These are phyloP conservation scores for crab-eating macaque (Macaca fascicularis) DNA, from an alignment of 2,113 vertebrate genomes.

Conservation along the genomic window DNA sequence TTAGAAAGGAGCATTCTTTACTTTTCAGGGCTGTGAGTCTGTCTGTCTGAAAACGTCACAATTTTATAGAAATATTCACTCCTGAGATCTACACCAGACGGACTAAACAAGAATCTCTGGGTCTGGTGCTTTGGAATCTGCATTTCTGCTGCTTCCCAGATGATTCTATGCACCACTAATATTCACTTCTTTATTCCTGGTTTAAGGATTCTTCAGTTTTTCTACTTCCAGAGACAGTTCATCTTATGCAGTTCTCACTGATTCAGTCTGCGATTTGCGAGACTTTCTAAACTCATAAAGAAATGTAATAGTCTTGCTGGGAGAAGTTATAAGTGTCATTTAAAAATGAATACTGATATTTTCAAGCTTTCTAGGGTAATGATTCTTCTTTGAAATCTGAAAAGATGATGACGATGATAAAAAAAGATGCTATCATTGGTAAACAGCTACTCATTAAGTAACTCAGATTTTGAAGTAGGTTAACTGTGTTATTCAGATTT, in stretches of 20 bases:
- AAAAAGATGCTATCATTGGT: neutral
- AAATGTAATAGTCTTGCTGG: neutral
- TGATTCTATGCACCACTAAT: too few species aligned
- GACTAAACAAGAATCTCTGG: neutral
- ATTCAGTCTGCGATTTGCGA: neutral
- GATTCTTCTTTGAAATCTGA: conserved; percentile 1
- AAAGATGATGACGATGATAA: neutral
- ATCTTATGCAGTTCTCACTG: neutral
- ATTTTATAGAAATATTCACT: neutral
- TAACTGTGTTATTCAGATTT: neutral
- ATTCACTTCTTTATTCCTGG: neutral
- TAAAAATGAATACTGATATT: conserved; percentile 46
- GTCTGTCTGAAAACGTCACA: neutral
- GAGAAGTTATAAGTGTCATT: neutral
- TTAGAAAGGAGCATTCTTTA: neutral
- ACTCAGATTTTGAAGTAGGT: neutral
- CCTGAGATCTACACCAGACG: neutral
- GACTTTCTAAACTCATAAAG: neutral
- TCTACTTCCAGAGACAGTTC: neutral
- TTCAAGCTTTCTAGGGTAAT: conserved; percentile 3
- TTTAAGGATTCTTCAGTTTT: neutral
- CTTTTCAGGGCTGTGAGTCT: neutral
- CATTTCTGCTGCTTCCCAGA: neutral
- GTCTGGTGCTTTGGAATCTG: neutral
- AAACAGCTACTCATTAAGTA: neutral